Base-by-base conservation (phyloP, 2,888 invertebrate genomes). In the Fragum fragum region DNA sequence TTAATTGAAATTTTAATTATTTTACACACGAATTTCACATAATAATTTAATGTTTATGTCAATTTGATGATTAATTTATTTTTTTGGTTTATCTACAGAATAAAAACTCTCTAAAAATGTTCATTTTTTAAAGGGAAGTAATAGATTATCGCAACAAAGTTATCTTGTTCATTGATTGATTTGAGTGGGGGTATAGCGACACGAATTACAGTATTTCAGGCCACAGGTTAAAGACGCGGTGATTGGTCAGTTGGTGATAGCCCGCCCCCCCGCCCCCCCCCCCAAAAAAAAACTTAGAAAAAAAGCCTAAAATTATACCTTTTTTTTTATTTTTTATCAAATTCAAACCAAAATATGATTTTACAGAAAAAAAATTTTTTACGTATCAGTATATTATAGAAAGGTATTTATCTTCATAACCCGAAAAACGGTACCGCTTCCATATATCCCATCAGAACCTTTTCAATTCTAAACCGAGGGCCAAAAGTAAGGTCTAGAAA, bases 221-320 rank as follows among this genome's bases (percentile, higher is more conserved):
- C 32, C 57, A 57, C 57, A 57, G 57, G 57, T 57, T 3, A 57
- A 57, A 57, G 57, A 57, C 26, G 57, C 57, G 26, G 57, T 57
- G 57, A 57, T 57, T 26, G 21, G 57, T 21, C 11, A 1, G 47
- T 47, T 14, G 47, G 47, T n/a, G 14, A 47, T 47, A 47, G 47
- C 47, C 5, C 47, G 7, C 47, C 47, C 47, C 47, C 47, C 47
- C 47, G 7, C 47, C 47, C 14, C 47, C 47, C 14, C n/a, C 5
- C n/a, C n/a, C 14, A 18, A 47, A 47, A 47, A 18, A 47, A 16
- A 47, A 3, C 47, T 14, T n/a, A 47, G 47, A 47, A 47, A 18
- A 3, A 3, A 47, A 47, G 2, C n/a, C 14, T 9, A 47, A 47
- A 18, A 18, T 18, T 47, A 3, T 47, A n/a, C n/a, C n/a, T n/a